Percentiles rank a stretch among this genome's conserved stretches.
These are phyloP conservation scores for Zosterops borbonicus DNA, from an alignment of 2,113 vertebrate genomes.

Conservation along the genomic window DNA sequence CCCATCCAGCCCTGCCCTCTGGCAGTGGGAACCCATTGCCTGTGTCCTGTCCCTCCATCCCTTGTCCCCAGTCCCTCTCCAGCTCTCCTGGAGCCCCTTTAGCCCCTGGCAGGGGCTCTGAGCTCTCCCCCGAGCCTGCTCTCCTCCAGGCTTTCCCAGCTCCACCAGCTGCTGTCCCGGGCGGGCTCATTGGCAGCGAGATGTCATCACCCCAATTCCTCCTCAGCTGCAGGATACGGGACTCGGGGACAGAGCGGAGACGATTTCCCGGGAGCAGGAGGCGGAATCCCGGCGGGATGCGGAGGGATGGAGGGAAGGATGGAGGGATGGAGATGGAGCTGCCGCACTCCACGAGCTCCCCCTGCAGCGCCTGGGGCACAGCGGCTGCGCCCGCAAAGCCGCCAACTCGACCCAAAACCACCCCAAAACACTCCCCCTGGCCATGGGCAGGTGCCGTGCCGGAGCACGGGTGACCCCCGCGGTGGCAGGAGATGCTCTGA, in stretches of 20 bases:
- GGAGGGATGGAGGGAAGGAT: background rate
- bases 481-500: rapidly evolving
- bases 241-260: rapidly evolving
- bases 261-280: rapidly evolving
- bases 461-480: rapidly evolving
- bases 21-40: background rate
- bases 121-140: background rate
- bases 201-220: rapidly evolving
- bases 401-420: background rate
- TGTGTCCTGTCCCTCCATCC: background rate
- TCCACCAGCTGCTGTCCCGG: background rate
- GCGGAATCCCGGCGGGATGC: background rate
- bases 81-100: background rate
- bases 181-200: rapidly evolving
- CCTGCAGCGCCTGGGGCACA: background rate
- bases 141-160: background rate
- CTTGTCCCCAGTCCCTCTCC: background rate
- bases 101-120: rapidly evolving
- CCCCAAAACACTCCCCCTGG: background rate
- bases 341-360: conserved; percentile 14
- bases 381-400: background rate
- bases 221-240: rapidly evolving
- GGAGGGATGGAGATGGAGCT: background rate
- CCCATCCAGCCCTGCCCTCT: rapidly evolving
- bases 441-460: rapidly evolving